These are phyloP conservation scores for Sebastes schlegelii DNA, from an alignment of 2,113 vertebrate genomes.

Conservation along the genomic window DNA sequence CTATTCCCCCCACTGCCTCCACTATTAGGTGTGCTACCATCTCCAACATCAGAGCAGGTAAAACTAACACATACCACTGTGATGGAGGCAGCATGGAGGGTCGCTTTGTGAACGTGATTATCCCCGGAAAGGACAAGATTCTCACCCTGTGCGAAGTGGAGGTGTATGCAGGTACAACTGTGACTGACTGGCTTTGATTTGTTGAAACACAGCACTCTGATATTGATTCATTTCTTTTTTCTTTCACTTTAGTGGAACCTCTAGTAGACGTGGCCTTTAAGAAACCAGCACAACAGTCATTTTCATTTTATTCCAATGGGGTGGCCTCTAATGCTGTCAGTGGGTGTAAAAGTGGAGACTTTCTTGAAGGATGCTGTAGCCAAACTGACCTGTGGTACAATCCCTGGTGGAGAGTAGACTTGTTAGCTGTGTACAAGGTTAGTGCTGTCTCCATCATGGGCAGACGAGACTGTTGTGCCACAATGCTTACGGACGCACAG, in stretches of 20 bases:
- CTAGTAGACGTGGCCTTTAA: constrained; percentile 8
- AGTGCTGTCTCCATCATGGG: constrained; percentile 24
- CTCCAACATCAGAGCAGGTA: constrained; percentile 21
- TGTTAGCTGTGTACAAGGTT: constrained; percentile 19
- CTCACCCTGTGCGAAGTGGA: constrained; percentile 56
- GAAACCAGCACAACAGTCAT: background rate
- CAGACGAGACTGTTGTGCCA: background rate
- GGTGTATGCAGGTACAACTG: constrained; percentile 39
- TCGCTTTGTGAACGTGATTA: constrained; percentile 43
- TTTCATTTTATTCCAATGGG: too few species aligned
- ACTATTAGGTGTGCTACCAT: constrained; percentile 35
- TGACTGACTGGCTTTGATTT: background rate
- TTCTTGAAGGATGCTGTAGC: background rate
- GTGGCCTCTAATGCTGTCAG: rapidly evolving
- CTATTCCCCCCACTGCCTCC: background rate
- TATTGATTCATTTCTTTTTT: background rate
- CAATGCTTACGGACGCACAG: background rate
- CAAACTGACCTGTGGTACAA: rapidly evolving
- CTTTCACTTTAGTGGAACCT: constrained; percentile 1
- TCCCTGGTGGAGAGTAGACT: constrained; percentile 39
- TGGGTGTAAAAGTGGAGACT: background rate
- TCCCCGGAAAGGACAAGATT: constrained; percentile 12
- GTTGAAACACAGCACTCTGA: background rate
- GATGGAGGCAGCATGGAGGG: constrained; percentile 26
- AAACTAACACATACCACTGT: constrained; percentile 36